Evolutionary conservation across 2,888 invertebrate species (phyloP).

Genomic region (Trissolcus brochymenae): DNA sequence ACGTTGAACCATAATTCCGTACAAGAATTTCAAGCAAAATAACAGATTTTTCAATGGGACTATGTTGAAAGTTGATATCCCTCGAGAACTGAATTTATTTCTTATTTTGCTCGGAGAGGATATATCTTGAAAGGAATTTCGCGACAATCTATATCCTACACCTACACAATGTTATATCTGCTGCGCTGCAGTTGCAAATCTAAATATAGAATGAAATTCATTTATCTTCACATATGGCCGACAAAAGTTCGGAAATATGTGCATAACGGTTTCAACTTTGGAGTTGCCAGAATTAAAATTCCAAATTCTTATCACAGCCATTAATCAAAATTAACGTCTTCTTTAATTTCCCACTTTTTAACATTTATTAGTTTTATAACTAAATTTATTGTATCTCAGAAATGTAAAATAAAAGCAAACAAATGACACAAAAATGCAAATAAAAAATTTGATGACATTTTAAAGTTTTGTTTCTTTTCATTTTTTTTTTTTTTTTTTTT

Average conservation of each 20-base stretch:
- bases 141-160: conserved; percentile 51
- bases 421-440: too few relatives aligned
- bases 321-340: too few relatives aligned
- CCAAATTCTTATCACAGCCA: too few relatives aligned
- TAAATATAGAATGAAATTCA: conserved; percentile 39
- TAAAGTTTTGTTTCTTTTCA: too few relatives aligned
- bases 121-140: conserved; percentile 53
- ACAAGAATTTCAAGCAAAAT: conserved; percentile 10
- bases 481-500: too few relatives aligned
- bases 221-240: conserved; percentile 2
- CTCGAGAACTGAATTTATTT: conserved; percentile 35
- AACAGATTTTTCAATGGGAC: conserved; percentile 34
- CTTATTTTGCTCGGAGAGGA: conserved; percentile 36
- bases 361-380: too few relatives aligned
- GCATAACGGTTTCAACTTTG: too few relatives aligned
- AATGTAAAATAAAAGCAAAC: too few relatives aligned
- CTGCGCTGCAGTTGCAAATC: conserved; percentile 19
- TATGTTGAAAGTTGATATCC: conserved; percentile 44
- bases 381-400: too few relatives aligned
- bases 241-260: conserved; percentile 1
- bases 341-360: too few relatives aligned
- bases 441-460: too few relatives aligned
- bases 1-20: not conserved
- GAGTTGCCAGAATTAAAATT: too few relatives aligned
- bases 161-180: conserved; percentile 35